Percentiles rank a stretch among this genome's conserved stretches.
Evolutionary conservation across 35 echinoderm and acorn worm species (phyloP).

Genomic region (Ophiothrix spiculata): DNA sequence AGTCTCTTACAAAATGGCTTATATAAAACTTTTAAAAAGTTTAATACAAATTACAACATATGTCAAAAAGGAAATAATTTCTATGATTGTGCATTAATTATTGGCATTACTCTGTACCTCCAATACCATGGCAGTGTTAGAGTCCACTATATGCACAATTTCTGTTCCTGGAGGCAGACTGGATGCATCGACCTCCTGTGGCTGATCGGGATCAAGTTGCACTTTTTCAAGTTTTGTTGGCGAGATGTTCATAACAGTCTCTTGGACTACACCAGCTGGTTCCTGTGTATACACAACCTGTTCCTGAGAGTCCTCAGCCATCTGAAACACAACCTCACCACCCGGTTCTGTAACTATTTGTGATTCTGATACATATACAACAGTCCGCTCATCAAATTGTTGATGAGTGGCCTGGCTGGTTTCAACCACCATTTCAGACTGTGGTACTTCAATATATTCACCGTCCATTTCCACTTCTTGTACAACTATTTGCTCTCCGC

Average conservation of each 20-base stretch:
- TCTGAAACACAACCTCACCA: not conserved
- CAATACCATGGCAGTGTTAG: not conserved
- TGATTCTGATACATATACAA: not conserved
- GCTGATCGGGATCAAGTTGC: not conserved
- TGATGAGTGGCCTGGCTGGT: not conserved
- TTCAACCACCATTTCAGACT: not conserved
- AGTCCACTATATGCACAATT: not conserved
- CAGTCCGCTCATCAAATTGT: not conserved
- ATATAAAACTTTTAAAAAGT: too few species aligned
- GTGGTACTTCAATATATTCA: not conserved
- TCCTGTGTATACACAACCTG: not conserved
- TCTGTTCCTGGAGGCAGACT: not conserved
- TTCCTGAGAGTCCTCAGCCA: not conserved
- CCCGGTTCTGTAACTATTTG: not conserved
- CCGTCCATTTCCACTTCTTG: conserved; percentile 7
- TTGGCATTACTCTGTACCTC: not conserved
- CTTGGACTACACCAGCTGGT: not conserved
- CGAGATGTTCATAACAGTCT: not conserved
- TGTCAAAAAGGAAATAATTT: too few species aligned
- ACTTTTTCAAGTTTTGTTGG: not conserved
- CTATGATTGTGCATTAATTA: too few species aligned
- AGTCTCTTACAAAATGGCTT: too few species aligned
- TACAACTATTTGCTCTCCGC: not conserved
- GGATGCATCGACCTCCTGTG: not conserved
- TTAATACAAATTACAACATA: too few species aligned